Evolutionary conservation across 2,113 vertebrate genomes (phyloP), one percentile per base, ranked within the genome.

Genomic region (Antechinus stuartii): DNA sequence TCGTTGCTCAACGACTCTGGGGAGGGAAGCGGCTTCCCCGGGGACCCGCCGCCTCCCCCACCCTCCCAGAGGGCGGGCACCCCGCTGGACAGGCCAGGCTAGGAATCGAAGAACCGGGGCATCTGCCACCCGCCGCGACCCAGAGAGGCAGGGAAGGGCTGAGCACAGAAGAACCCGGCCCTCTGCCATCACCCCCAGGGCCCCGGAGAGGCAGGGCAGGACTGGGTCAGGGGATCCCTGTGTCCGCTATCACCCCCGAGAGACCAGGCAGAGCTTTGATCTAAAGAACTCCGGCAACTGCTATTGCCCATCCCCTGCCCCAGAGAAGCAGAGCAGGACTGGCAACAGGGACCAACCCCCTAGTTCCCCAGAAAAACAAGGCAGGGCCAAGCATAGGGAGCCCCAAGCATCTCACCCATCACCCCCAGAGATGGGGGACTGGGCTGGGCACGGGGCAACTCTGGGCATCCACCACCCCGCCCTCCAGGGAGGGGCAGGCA

Each of bases 1-100:
- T 99, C 99, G 57, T 98, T 99, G 94, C 98, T 99, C 94, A 99
- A 99, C 98, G 99, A 99, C 91, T 99, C 99, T 54, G 94, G 94
- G 27, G 99, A 99, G 92, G 99, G 98, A n/a, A 98, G 98, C 92
- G 99, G 98, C 90, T 98, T 99, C 94, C 98, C 99, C 0, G 99
- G 98, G 92, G 99, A 99, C 93, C 98, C 98, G 54, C 98, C 98
- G 61, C 98, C 93, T 12, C 98, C 98, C 55, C 98, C 99, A 90
- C 99, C 94, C 3, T 16, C n/a, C 68, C 8, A 8, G 35, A 84
- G 68, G 22, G 26, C 54, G 90, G 26, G 30, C 11, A 47, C 35
- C 26, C 56, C 23, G 24, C 52, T 27, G 55, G 23, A 14, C 42
- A 12, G 92, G 24, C 26, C 6, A 42, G 53, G 24, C 25, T 24